Base-by-base conservation (phyloP, 37 sponge, comb jelly and placozoan genomes). In the Geodia barretti region DNA sequence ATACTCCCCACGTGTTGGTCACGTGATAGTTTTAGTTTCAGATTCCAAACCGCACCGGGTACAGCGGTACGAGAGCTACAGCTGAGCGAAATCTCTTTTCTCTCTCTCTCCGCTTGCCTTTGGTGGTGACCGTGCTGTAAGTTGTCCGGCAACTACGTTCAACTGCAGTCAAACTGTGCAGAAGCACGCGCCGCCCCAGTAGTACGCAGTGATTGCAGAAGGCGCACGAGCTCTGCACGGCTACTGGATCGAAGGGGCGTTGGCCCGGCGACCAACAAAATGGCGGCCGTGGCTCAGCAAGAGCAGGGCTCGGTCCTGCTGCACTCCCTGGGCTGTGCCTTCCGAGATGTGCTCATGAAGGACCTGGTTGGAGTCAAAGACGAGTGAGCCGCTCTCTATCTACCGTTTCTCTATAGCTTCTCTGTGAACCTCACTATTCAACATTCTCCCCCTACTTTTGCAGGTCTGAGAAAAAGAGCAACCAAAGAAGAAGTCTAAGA, bases 371-470 rank as follows among this genome's bases (percentile, higher is more conserved):
- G 54, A 41, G 83, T 82, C 7, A 8, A 37, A 39, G 77, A 41
- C 62, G 89, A 88, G 89, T 88, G 69, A 82, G 89, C 66, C 7
- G n/a, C n/a, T n/a, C 14, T 47, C 54, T 47, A 47, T 17, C 14
- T 7, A 14, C 54, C 54, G 54, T 47, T n/a, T n/a, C n/a, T n/a
- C n/a, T n/a, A n/a, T n/a, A n/a, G n/a, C n/a, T n/a, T n/a, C n/a
- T n/a, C n/a, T n/a, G n/a, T n/a, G n/a, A n/a, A n/a, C n/a, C 54
- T 47, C 54, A 47, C 54, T 17, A 47, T 47, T 47, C 54, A 47
- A 47, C 54, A 47, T 47, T 47, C 9, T 62, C 62, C 39, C 0
- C n/a, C 3, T n/a, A n/a, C n/a, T 20, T 61, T 9, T 64, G 28
- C 17, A 62, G 54, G 63, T 21, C 72, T 78, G 65, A 39, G 73